Base-by-base conservation (phyloP, 2,797 vertebrate species). In the Scolopax rusticola region DNA sequence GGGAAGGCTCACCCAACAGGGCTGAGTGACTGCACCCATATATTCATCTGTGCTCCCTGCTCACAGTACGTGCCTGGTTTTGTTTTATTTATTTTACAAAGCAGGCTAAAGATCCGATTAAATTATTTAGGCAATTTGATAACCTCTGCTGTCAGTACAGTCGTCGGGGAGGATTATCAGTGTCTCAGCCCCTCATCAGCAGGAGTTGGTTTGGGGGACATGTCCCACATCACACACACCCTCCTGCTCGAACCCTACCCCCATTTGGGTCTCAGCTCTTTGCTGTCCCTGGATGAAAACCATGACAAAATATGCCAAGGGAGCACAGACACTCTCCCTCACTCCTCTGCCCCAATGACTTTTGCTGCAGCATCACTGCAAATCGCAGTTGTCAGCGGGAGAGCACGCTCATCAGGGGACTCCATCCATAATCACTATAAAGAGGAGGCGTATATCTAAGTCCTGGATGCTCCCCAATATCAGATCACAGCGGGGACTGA, bases 401-500 rank as follows among this genome's bases (percentile, higher is more conserved):
- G 36, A 65, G 36, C 30, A 36, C 1, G 0, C 89, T 92, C 87
- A 57, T 47, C 84, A 75, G 76, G 67, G 50, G 65, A 8, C 75
- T 93, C 56, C 64, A 63, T 85, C 89, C 71, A 2, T 81, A 75
- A 89, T 87, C 84, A 28, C 67, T 45, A 6, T 63, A 60, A 89
- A 90, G 68, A 67, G 1, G 76, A 82, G 50, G 56, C 3, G 0
- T 33, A 11, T 43, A 63, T 67, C 75, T 54, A n/a, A 84, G 57
- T 71, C 87, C 91, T 89, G 79, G 57, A 81, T 75, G 73, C 63
- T 94, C 91, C 96, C 94, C 91, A 60, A 21, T 76, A 94, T 59
- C 83, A 65, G 57, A 79, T 76, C 89, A 30, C 91, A 88, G 91
- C 85, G 82, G 85, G 94, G 28, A 45, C 56, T 11, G 48, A 30